These are phyloP conservation scores for Epinephelus coioides DNA, from an alignment of 2,797 vertebrate genomes.

Conservation along the genomic window DNA sequence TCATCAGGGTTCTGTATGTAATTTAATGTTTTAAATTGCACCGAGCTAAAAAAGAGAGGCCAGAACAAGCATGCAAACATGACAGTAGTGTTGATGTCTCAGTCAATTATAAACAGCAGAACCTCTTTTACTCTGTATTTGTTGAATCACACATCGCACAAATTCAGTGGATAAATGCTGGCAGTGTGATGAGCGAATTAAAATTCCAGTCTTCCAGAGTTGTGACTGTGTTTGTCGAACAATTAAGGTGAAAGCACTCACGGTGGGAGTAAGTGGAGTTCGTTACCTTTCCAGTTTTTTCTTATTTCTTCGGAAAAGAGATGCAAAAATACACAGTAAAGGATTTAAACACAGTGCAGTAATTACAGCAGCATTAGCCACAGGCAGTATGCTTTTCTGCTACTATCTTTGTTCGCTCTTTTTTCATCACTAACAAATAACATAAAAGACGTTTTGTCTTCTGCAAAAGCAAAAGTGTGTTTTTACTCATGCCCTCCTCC, in stretches of 20 bases:
- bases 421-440: slow-evolving; percentile 21
- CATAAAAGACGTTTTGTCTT: slow-evolving; percentile 18
- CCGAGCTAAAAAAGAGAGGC: not conserved
- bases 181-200: slow-evolving; percentile 7
- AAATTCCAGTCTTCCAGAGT: slow-evolving; percentile 6
- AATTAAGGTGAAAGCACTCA: slow-evolving; percentile 42
- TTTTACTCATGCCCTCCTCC: not conserved
- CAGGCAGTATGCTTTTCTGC: slow-evolving; percentile 18
- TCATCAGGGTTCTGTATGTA: not conserved
- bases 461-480: not conserved
- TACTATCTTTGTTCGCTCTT: not conserved
- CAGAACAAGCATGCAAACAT: not conserved
- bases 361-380: slow-evolving; percentile 18
- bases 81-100: not conserved
- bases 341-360: slow-evolving; percentile 13
- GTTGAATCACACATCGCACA: not conserved
- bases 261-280: slow-evolving; percentile 22
- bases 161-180: not conserved
- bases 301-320: slow-evolving; percentile 8
- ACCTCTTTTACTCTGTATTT: not conserved
- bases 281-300: slow-evolving; percentile 15
- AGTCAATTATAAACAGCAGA: slow-evolving; percentile 14
- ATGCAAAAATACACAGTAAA: slow-evolving; percentile 9
- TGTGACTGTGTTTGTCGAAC: slow-evolving; percentile 31
- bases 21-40: not conserved